phyloP scores from a whole-genome alignment of 2,888 invertebrate genomes.

The Gari tellinella region DNA sequence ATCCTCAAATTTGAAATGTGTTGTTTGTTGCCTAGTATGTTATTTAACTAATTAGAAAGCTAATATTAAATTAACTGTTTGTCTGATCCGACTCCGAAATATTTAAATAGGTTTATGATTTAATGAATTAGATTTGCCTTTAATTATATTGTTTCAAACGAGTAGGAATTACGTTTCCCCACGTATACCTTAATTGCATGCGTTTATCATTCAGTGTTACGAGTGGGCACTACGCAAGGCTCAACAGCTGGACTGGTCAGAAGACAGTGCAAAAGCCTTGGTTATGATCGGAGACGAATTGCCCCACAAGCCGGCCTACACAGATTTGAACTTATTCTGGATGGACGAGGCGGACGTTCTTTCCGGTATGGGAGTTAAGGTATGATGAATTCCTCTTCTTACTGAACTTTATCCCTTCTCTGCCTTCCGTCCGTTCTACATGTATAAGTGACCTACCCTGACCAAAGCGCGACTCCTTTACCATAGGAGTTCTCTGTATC shows the following conservation, averaged over 20 bases:
- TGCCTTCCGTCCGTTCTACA: too few species aligned
- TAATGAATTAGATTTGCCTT: too few species aligned
- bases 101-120: too few species aligned
- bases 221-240: conserved; percentile 80
- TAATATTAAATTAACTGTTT: neutral
- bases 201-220: conserved; percentile 66
- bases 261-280: conserved; percentile 80
- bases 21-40: neutral
- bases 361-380: conserved; percentile 80
- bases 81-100: too few species aligned
- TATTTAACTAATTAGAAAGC: neutral
- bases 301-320: conserved; percentile 78
- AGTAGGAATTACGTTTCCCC: too few species aligned
- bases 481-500: too few species aligned
- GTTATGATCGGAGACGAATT: conserved; percentile 80
- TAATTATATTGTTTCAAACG: too few species aligned
- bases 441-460: too few species aligned
- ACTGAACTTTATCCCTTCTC: too few species aligned
- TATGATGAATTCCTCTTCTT: conserved; percentile 26
- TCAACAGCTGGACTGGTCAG: conserved; percentile 80
- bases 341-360: conserved; percentile 76
- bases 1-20: too few species aligned
- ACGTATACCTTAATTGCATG: too few species aligned
- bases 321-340: conserved; percentile 79
- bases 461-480: too few species aligned